A percentile compares a stretch with the other conserved stretches of the same genome.
Evolutionary conservation across 2,113 vertebrate species (phyloP).

Genomic region (Macrotus californicus): DNA sequence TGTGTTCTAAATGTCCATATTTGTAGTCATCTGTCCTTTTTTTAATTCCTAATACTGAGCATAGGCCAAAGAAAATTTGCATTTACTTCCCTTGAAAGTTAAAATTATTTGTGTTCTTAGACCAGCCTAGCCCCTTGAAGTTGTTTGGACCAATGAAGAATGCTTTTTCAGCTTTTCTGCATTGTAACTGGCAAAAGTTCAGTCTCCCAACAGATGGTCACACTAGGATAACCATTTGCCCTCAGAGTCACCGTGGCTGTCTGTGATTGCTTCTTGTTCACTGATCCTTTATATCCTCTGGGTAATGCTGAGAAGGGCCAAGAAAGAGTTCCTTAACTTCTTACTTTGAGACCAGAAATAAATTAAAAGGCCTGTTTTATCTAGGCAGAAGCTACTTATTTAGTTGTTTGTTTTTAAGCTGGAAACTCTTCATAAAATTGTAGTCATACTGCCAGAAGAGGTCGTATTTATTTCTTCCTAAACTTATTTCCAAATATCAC

Average conservation of each 20-base stretch:
- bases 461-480: not conserved
- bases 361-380: not conserved
- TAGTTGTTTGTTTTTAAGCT: not conserved
- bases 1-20: not conserved
- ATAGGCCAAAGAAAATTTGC: not conserved
- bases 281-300: not conserved
- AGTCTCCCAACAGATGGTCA: not conserved
- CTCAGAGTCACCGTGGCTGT: not conserved
- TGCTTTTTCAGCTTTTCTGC: not conserved
- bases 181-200: not conserved
- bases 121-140: not conserved
- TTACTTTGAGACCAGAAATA: slow-evolving; percentile 4
- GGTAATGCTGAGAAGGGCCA: not conserved
- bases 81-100: not conserved
- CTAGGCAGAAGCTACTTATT: not conserved
- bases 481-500: not conserved
- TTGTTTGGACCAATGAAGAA: not conserved
- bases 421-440: not conserved
- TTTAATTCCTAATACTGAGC: not conserved
- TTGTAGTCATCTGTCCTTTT: not conserved
- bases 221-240: not conserved
- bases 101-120: not conserved
- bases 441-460: not conserved
- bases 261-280: not conserved
- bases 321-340: not conserved